Base-by-base conservation (phyloP, 2,113 vertebrate species). In the Parus major region DNA sequence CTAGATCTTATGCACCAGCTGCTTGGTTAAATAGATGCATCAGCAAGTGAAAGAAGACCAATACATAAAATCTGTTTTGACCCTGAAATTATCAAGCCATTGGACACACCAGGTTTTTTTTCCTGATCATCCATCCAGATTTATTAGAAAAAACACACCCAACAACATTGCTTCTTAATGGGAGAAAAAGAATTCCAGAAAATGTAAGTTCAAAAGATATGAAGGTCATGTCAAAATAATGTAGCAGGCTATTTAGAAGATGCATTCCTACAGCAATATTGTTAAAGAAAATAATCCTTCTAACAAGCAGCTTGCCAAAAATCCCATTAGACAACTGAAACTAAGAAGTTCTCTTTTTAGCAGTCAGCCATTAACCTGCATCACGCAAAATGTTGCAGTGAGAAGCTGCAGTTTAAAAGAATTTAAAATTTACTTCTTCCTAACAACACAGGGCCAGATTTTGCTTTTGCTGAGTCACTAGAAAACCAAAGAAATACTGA, bases 21-120 rank as follows among this genome's bases (percentile, higher is more conserved):
- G 77, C 50, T 29, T 84, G 50, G 86, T 94, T 31, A 92, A 95
- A 94, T n/a, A 86, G 65, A 96, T 90, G 83, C 89, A 96, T 89
- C 84, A 90, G 90, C 60, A 95, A 93, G 84, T 57, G 72, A 90
- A 96, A 91, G 76, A 95, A 88, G 72, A 95, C 91, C 83, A 84
- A 84, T 7, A 8, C 76, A 81, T 89, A 87, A 97, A 92, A 95
- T 92, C 56, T 90, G 53, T 47, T 95, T 89, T 87, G 82, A 94
- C 73, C 17, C 47, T 92, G 83, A 90, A 95, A 95, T 79, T 71
- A 90, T 57, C 84, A 92, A 90, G 33, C 35, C 29, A 33, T 33
- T 7, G 1, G 28, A 64, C 49, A 79, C 19, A 88, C 15, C 56
- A 86, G 46, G 12, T 52, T 52, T 24, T 46, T 46, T 61, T 83